Conservation (phyloP, 2,888 invertebrate species). For the Amorpha juglandis region DNA sequence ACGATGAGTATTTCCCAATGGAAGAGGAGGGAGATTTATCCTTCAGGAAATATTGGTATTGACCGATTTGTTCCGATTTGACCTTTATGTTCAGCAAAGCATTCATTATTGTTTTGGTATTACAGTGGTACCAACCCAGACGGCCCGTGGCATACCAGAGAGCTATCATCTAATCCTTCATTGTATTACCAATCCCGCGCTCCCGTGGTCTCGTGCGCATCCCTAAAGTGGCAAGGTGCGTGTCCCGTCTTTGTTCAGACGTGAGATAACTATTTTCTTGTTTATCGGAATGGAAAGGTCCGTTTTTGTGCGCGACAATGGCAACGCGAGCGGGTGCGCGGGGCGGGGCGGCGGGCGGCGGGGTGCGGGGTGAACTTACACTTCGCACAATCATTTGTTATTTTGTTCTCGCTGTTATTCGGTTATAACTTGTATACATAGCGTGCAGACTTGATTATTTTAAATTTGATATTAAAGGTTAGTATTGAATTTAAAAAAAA, state of each 20-base stretch:
- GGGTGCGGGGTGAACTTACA: conserved; percentile 7
- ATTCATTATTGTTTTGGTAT: not conserved
- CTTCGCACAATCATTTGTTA: conserved; percentile 28
- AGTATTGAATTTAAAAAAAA: too few species aligned
- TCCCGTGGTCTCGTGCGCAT: conserved; percentile 19
- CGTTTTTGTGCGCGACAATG: conserved; percentile 29
- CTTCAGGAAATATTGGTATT: too few species aligned
- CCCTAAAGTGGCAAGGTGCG: conserved; percentile 34
- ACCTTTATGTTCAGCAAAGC: too few species aligned
- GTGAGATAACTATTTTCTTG: conserved; percentile 77
- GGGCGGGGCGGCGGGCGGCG: conserved; percentile 5
- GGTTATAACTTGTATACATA: not conserved
- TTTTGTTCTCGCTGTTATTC: conserved; percentile 19
- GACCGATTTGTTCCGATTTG: too few species aligned
- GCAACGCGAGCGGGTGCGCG: conserved; percentile 14
- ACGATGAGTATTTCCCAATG: too few species aligned
- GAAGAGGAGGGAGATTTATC: too few species aligned
- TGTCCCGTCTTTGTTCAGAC: conserved; percentile 44
- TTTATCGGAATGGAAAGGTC: conserved; percentile 68
- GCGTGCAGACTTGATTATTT: not conserved
- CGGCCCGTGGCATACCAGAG: too few species aligned
- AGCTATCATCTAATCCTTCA: not conserved
- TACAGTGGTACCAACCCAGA: too few species aligned
- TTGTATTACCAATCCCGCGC: conserved; percentile 1
- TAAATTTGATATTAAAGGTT: too few species aligned